A percentile compares a stretch with the other conserved stretches of the same genome.
phyloP scores from a whole-genome alignment of 2,113 vertebrate species.

The Vimba vimba region DNA sequence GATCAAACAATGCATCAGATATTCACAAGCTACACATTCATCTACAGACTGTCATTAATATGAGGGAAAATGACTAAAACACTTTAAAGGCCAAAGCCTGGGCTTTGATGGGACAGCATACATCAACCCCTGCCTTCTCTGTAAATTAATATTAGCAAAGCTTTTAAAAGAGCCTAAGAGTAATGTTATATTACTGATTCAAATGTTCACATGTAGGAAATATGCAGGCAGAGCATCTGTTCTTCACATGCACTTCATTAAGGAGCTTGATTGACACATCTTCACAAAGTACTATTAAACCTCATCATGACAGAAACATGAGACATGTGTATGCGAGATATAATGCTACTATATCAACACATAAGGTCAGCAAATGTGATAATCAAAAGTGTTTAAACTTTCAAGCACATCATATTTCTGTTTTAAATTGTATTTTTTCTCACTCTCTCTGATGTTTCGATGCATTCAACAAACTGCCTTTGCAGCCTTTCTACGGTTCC shows the following conservation, averaged over 20 bases:
- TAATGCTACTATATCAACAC: background rate
- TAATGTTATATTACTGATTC: conserved; percentile 22
- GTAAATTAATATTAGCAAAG: conserved; percentile 37
- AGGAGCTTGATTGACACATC: conserved; percentile 18
- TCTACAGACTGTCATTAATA: conserved; percentile 28
- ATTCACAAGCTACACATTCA: conserved; percentile 48
- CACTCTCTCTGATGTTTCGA: background rate
- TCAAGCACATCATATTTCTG: background rate
- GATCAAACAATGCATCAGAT: conserved; percentile 46
- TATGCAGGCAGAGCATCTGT: background rate
- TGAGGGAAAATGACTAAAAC: background rate
- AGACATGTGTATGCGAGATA: background rate
- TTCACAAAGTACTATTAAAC: background rate
- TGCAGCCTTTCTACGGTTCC: background rate
- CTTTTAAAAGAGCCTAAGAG: conserved; percentile 24
- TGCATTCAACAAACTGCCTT: background rate
- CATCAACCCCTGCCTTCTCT: background rate
- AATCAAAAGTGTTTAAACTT: conserved; percentile 1
- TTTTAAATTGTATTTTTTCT: background rate
- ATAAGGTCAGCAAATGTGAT: conserved; percentile 14
- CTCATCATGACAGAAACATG: background rate
- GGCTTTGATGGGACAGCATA: conserved; percentile 32
- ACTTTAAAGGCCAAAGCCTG: conserved; percentile 29
- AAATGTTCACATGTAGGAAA: conserved; percentile 23
- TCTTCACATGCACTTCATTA: conserved; percentile 22